Percentiles rank a stretch among this genome's conserved stretches.
These are phyloP conservation scores for Pocillopora grandis DNA, from an alignment of 92 coral and sea anemone species.

Conservation along the genomic window DNA sequence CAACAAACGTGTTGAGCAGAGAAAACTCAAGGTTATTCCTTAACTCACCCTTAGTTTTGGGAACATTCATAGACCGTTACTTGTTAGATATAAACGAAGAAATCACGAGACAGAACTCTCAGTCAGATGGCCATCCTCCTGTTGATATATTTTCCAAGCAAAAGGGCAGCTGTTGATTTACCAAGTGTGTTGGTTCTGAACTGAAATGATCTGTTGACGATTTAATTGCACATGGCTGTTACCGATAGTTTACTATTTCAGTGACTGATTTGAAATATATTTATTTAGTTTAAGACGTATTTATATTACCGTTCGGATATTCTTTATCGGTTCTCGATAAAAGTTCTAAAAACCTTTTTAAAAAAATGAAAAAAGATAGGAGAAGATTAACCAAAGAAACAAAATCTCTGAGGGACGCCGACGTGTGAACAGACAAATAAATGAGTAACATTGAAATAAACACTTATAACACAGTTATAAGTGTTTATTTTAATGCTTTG, in stretches of 20 bases:
- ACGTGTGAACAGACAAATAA: too few species aligned
- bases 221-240: not conserved
- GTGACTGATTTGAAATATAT: not conserved
- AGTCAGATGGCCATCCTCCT: slow-evolving; percentile 46
- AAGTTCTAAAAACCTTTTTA: too few species aligned
- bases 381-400: too few species aligned
- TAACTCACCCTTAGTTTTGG: slow-evolving; percentile 58
- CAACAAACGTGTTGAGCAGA: not conserved
- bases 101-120: slow-evolving; percentile 60
- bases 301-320: too few species aligned
- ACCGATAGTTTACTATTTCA: not conserved
- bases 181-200: not conserved
- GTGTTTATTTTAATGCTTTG: too few species aligned
- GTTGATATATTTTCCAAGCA: slow-evolving; percentile 63
- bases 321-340: too few species aligned
- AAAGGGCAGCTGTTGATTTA: slow-evolving; percentile 5
- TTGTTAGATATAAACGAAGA: slow-evolving; percentile 58
- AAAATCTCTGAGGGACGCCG: too few species aligned
- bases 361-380: too few species aligned
- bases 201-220: not conserved
- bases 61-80: slow-evolving; percentile 62
- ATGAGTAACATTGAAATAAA: too few species aligned
- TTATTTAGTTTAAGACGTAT: not conserved
- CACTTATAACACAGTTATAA: too few species aligned
- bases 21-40: slow-evolving; percentile 15